phyloP scores from a whole-genome alignment of 2,113 vertebrate species.

The Phoenicopterus ruber region DNA sequence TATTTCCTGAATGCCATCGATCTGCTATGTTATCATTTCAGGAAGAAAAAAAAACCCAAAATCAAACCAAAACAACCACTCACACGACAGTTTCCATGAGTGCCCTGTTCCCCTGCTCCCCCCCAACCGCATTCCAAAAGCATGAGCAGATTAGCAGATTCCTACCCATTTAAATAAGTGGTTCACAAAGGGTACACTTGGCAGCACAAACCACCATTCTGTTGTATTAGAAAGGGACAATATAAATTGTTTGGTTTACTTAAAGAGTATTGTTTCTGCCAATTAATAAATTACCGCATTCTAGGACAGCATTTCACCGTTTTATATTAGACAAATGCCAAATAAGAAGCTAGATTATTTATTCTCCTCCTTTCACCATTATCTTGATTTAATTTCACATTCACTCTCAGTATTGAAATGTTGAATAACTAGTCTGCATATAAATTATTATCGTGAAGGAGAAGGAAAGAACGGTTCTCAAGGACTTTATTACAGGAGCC shows the following conservation, averaged over 20 bases:
- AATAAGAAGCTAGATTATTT: background rate
- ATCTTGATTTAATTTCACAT: background rate
- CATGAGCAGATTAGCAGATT: background rate
- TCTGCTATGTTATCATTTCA: background rate
- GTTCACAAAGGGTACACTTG: background rate
- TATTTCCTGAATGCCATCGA: background rate
- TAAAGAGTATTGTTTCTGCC: background rate
- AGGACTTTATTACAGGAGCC: background rate
- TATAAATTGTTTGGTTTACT: background rate
- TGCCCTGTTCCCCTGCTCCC: background rate
- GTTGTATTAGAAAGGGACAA: background rate
- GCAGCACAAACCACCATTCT: background rate
- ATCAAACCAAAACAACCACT: background rate
- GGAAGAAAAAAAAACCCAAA: background rate
- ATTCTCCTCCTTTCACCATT: background rate
- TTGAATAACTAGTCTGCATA: background rate
- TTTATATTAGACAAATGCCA: background rate
- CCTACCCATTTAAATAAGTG: background rate
- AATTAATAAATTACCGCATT: conserved; percentile 9
- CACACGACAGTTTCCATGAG: background rate
- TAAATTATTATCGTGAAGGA: background rate
- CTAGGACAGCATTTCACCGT: background rate
- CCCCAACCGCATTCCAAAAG: background rate
- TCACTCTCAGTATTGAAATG: background rate
- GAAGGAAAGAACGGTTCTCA: background rate